A percentile compares a stretch with the other conserved stretches of the same genome.
These are phyloP conservation scores for Hesperophylax magnus DNA, from an alignment of 1,140 invertebrate species.

Conservation along the genomic window DNA sequence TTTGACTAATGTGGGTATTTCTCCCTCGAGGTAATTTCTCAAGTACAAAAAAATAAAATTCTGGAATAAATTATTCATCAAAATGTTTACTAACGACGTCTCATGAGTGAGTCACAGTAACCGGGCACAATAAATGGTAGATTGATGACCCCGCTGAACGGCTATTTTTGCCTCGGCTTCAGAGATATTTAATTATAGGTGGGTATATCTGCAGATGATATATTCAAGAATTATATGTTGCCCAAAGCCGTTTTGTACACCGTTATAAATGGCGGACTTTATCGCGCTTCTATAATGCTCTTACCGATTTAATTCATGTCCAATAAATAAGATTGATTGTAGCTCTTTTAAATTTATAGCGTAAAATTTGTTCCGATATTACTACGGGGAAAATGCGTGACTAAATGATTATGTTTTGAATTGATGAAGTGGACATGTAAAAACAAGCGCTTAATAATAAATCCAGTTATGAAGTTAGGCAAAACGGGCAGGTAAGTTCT, in stretches of 20 bases:
- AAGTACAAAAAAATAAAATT: too few relatives aligned
- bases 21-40: too few relatives aligned
- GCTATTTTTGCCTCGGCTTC: not conserved
- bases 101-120: constrained; percentile 4
- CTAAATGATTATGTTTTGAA: too few relatives aligned
- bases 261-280: constrained; percentile 21
- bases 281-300: constrained; percentile 22
- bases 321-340: constrained; percentile 30
- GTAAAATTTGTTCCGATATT: not conserved
- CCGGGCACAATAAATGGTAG: constrained; percentile 4
- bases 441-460: too few relatives aligned
- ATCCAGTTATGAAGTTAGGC: too few relatives aligned
- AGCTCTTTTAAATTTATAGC: constrained; percentile 1
- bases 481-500: too few relatives aligned
- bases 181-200: constrained; percentile 20
- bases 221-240: constrained; percentile 13
- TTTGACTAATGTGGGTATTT: too few relatives aligned
- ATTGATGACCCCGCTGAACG: constrained; percentile 16
- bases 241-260: not conserved
- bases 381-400: too few relatives aligned
- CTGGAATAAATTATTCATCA: too few relatives aligned
- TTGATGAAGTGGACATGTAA: too few relatives aligned
- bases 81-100: not conserved
- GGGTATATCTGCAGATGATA: constrained; percentile 12
- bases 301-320: constrained; percentile 4